Conservation (phyloP, 2,888 invertebrate species). For the Amaurobius ferox region DNA sequence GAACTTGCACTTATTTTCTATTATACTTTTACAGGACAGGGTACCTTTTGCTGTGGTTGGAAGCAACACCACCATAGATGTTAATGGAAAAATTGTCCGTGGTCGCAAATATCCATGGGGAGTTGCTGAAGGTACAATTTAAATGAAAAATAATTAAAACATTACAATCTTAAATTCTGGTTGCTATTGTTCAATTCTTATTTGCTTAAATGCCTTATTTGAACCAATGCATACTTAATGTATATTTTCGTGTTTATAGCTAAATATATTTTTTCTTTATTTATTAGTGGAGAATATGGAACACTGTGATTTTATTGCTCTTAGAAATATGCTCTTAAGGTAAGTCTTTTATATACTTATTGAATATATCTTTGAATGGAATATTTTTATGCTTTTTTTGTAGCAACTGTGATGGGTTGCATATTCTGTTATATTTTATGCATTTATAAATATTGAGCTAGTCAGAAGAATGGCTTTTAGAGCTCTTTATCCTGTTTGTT, state of each 20-base stretch:
- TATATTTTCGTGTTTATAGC: not conserved
- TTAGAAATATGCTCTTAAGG: conserved; percentile 92
- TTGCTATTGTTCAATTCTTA: no score
- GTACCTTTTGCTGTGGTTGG: conserved; percentile 99
- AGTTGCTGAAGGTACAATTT: conserved; percentile 93
- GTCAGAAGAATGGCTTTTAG: no score
- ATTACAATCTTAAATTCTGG: no score
- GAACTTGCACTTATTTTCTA: no score
- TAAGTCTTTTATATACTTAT: conserved; percentile 31
- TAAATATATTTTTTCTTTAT: not conserved
- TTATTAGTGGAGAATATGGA: conserved; percentile 93
- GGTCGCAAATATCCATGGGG: conserved; percentile 99
- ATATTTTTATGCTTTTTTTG: not conserved
- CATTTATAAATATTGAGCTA: no score
- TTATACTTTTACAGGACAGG: conserved; percentile 77
- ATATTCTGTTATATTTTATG: no score
- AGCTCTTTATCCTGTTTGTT: no score
- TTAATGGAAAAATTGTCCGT: conserved; percentile 80
- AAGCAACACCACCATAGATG: conserved; percentile 95
- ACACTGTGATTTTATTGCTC: conserved; percentile 98
- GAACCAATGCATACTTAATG: not conserved
- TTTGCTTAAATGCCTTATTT: not conserved
- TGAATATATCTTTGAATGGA: no score
- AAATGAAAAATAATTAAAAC: not conserved
- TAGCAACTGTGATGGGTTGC: no score